A percentile compares a stretch with the other conserved stretches of the same genome.
Evolutionary conservation across 2,113 vertebrate species (phyloP).

Genomic region (Upupa epops): DNA sequence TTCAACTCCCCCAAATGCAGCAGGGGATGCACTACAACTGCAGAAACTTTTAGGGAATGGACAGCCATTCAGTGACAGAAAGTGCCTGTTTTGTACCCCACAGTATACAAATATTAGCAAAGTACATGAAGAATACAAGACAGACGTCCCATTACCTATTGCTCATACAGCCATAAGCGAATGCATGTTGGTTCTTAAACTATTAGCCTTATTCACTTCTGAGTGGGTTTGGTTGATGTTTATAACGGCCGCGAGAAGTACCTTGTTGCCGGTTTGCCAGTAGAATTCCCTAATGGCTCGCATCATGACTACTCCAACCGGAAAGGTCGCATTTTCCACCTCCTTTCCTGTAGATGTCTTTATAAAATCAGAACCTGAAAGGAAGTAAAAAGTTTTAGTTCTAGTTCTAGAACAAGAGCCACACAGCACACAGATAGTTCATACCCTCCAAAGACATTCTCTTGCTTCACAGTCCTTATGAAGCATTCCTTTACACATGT

Average conservation of each 20-base stretch:
- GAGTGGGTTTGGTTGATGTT: not conserved
- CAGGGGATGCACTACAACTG: not conserved
- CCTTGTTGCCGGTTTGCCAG: constrained; percentile 90
- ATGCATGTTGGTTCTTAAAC: not conserved
- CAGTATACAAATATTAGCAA: not conserved
- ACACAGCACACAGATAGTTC: not conserved
- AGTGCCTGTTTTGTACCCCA: fast-evolving
- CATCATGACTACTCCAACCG: constrained; percentile 92
- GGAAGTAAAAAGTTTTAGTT: constrained; percentile 9
- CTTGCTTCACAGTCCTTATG: not conserved
- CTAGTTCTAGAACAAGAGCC: not conserved
- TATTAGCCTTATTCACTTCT: not conserved
- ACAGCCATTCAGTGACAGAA: not conserved
- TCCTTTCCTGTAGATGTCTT: constrained; percentile 98
- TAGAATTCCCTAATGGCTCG: constrained; percentile 92
- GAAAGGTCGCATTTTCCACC: constrained; percentile 91
- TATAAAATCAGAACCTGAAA: constrained; percentile 95
- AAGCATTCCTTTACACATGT: fast-evolving
- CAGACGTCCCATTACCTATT: not conserved
- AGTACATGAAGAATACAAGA: not conserved
- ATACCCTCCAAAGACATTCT: not conserved
- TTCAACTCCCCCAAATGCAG: not conserved
- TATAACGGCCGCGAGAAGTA: constrained; percentile 48
- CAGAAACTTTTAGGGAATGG: not conserved
- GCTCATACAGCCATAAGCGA: not conserved